Evolutionary conservation across 2,113 vertebrate species (phyloP), one percentile per base, ranked within the genome.

Genomic region (Scolopax mira): DNA sequence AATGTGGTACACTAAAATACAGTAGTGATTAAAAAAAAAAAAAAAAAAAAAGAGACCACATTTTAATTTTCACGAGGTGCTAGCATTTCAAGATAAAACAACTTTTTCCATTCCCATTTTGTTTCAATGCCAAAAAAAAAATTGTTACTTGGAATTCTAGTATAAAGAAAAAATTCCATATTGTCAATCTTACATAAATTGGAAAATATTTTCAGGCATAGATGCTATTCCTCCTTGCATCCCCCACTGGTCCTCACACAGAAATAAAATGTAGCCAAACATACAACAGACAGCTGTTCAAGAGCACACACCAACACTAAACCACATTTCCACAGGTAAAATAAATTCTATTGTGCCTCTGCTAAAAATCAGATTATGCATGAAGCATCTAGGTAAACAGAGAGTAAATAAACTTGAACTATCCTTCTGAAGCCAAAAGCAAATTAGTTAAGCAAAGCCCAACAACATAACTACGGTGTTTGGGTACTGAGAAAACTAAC

Each of bases 301-400:
- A 82, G 70, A 79, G 54, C 71, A 91, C 49, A 49, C 5, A n/a
- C 87, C 93, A 95, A 82, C 49, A 72, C 22, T 65, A 79, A 95
- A 87, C 44, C 37, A 46, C 66, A 60, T 77, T 95, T 96, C 83
- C 86, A 91, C 91, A 96, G 91, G 94, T 94, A 94, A 89, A 89
- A 93, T 44, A 73, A 92, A 92, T 81, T 88, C 91, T 79, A 66
- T 54, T 95, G 78, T 94, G 54, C 64, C 51, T 85, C 70, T 82
- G 69, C 46, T 82, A 91, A 91, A 79, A 89, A 93, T 79, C 31
- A 84, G 61, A 93, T 87, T 92, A 89, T 18, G 42, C 44, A 79
- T 41, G 49, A 89, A 85, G 49, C 74, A 77, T 74, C 74, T 70
- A 94, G 12, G 54, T 73, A 94, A 95, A 93, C 22, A 92, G 3